A percentile compares a stretch with the other conserved stretches of the same genome.
phyloP scores from a whole-genome alignment of 2,113 vertebrate species.

The Carettochelys insculpta region DNA sequence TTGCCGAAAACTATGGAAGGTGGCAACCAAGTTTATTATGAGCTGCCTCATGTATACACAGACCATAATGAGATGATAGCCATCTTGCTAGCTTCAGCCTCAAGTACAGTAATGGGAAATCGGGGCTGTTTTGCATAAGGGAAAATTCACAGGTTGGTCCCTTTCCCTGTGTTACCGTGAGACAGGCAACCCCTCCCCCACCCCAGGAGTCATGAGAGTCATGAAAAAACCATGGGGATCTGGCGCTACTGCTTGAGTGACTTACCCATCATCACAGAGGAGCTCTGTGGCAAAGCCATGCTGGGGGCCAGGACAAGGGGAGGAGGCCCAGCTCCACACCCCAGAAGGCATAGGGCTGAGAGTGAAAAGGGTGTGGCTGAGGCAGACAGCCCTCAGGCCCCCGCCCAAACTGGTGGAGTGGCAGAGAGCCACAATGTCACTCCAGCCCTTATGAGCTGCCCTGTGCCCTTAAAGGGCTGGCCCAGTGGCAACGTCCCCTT shows the following conservation, averaged over 20 bases:
- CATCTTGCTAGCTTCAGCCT: not conserved
- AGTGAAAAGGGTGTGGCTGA: too few relatives aligned
- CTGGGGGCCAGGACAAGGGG: too few relatives aligned
- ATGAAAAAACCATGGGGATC: not conserved
- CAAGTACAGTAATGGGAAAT: not conserved
- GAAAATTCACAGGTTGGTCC: not conserved
- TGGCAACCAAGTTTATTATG: not conserved
- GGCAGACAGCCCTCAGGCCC: too few relatives aligned
- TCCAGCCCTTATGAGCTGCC: too few relatives aligned
- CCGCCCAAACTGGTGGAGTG: too few relatives aligned
- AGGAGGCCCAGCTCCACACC: too few relatives aligned
- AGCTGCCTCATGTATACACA: not conserved
- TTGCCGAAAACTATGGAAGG: not conserved
- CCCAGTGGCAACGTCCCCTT: too few relatives aligned
- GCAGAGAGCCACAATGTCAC: too few relatives aligned
- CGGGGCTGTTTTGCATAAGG: not conserved
- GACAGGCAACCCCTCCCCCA: too few relatives aligned
- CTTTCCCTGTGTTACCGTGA: not conserved
- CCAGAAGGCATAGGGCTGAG: too few relatives aligned
- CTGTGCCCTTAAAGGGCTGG: too few relatives aligned
- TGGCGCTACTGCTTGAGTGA: not conserved
- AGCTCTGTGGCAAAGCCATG: not conserved
- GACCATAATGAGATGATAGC: not conserved
- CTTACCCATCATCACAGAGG: not conserved
- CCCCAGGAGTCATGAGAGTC: not conserved